Evolutionary conservation across 2,797 vertebrate genomes (phyloP), one percentile per base, ranked within the genome.

Genomic region (Amniataba percoides): DNA sequence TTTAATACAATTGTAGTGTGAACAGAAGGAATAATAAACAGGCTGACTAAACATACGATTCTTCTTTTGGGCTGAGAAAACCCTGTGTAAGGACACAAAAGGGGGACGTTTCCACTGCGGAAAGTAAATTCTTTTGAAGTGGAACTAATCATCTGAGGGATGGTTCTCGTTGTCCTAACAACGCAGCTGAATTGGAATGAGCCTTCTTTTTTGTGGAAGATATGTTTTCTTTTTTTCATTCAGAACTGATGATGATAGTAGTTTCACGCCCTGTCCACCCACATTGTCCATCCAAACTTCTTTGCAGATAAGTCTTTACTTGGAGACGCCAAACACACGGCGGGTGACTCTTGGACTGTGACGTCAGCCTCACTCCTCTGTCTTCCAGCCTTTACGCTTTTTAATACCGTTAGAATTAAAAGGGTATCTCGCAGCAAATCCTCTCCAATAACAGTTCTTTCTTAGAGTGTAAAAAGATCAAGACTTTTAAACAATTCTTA

Each of bases 71-170:
- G 90, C 90, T 93, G 96, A 95, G 95, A 97, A 97, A 96, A 94
- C 96, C 95, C 95, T 96, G 95, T 94, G 96, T 97, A 92, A 92
- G 95, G 96, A 97, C 95, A 96, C 97, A 97, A 97, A 97, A 96
- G 96, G 95, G 94, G 96, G 94, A 96, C 93, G 93, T 96, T 97
- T 97, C 96, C 96, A 96, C 95, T 90, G 95, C 93, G 94, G 96
- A 98, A 98, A 98, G 97, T 97, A 97, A 98, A 98, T 97, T 97
- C 96, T 97, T 99, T 96, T 97, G 97, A 98, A 98, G 97, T 98
- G 98, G 97, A 99, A 99, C 97, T 97, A 99, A 99, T 99, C 97
- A 97, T 97, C 97, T 97, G 96, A 98, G 97, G 97, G 97, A 98
- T 99, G 97, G 96, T 98, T 98, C 95, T 96, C 96, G 97, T 98